Base-by-base conservation (phyloP, 2,888 invertebrate species). In the Orchestes rusci region DNA sequence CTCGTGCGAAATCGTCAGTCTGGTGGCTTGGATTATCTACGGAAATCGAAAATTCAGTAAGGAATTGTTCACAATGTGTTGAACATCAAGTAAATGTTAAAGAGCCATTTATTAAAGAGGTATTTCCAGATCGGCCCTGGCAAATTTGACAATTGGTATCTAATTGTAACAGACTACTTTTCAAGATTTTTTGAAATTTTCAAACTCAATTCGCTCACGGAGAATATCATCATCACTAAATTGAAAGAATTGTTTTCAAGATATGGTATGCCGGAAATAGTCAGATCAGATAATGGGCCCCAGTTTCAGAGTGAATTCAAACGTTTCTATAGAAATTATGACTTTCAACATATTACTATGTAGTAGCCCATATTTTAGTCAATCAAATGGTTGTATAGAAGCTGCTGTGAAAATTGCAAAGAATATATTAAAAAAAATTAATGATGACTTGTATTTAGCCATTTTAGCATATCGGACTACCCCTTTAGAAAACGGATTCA, bases 21-120 rank as follows among this genome's bases (percentile, higher is more conserved):
- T 55, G 50, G 50, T 52, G 54, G 51, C 8, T 48, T 13, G 52
- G 52, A n/a, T 28, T 54, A 7, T 50, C 52, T 8, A 19, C 30
- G 8, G 45, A 54, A 43, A 43, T 56, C 8, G 45, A 55, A 45
- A 51, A 55, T 37, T 30, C 50, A 16, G 41, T 56, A 7, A 23
- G 23, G 23, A 23, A 23, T 23, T 23, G 23, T 10, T 10, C 23
- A n/a, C n/a, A n/a, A n/a, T 30, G 31, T 30, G 12, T 30, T n/a
- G 31, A 30, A 30, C 10, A 30, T 30, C 5, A 12, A 15, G 5
- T 15, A 30, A 30, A 30, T 30, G 15, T 12, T 23, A 10, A 8
- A 23, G 27, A 30, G 12, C 31, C 31, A 7, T 30, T 30, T 12
- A 15, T 30, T 7, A 5, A 33, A 16, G 34, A 16, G 7, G 10